Evolutionary conservation across 2,113 vertebrate species (phyloP), one percentile per base, ranked within the genome.

Genomic region (Zosterops pallidus): DNA sequence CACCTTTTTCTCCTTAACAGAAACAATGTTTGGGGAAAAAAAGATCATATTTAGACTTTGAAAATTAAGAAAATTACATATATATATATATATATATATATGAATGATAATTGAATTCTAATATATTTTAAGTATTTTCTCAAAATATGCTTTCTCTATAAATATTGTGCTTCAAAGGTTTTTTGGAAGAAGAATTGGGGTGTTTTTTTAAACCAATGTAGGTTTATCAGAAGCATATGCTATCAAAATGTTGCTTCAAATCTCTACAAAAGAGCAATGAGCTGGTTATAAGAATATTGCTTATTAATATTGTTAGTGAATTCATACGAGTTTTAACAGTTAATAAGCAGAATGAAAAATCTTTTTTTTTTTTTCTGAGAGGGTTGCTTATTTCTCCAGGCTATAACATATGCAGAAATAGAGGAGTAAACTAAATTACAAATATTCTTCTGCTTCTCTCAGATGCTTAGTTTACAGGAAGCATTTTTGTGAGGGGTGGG

Each of bases 201-300:
- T 42, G 5, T 0, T 5, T 39, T 52, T 56, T 67, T 6, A 49
- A 23, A 79, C 5, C 0, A 3, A 15, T 49, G 6, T 4, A 57
- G 42, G 11, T 2, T 71, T 6, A 67, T 3, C 13, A 59, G 25
- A 77, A 64, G 44, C 4, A 22, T 24, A 37, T 50, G 74, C 60
- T 42, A 4, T 28, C 15, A 90, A 78, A 42, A 52, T 35, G 3
- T 13, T 60, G 15, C 4, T 65, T 78, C 21, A 70, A 44, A 67
- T 42, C 14, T 53, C 49, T 57, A 60, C 9, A 20, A 50, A 94
- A 68, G 2, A 50, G 2, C 19, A 83, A 37, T 37, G 1, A 46
- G 50, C 11, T 49, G 1, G 5, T 72, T 64, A 19, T 18, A 59
- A 67, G 14, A 63, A 22, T 0, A 37, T 68, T 59, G 33, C 8